These are phyloP conservation scores for Lottia gigantea DNA, from an alignment of 2,888 invertebrate species.

Conservation along the genomic window DNA sequence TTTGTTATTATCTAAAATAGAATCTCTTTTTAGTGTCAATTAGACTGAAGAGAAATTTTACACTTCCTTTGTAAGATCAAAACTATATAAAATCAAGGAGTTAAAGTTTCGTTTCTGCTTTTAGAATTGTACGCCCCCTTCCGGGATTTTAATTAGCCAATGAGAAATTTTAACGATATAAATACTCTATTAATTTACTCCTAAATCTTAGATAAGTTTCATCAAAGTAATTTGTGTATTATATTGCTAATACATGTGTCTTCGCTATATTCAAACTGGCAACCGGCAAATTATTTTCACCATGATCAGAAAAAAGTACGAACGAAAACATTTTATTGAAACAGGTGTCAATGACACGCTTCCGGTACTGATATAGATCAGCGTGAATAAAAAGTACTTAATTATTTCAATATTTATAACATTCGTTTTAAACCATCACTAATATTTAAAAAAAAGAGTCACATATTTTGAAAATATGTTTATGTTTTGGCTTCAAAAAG, in stretches of 20 bases:
- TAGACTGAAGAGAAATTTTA: not conserved
- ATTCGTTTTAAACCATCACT: too few relatives aligned
- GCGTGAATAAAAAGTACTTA: too few relatives aligned
- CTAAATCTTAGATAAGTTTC: not conserved
- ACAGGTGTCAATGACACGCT: conserved; percentile 9
- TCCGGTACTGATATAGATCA: not conserved
- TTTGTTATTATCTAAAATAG: not conserved
- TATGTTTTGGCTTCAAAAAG: too few relatives aligned
- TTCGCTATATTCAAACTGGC: not conserved
- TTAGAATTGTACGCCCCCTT: conserved; percentile 18
- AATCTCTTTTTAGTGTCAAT: conserved; percentile 11
- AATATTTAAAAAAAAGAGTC: too few relatives aligned
- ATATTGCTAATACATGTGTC: conserved; percentile 5
- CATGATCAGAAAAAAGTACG: not conserved
- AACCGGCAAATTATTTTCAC: not conserved
- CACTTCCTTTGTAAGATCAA: not conserved
- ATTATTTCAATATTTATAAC: too few relatives aligned
- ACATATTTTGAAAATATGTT: too few relatives aligned
- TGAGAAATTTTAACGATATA: conserved; percentile 16
- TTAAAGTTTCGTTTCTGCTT: not conserved
- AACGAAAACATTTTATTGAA: not conserved
- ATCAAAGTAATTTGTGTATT: conserved; percentile 6
- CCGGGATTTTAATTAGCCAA: conserved; percentile 18
- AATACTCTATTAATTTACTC: conserved; percentile 10
- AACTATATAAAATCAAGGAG: not conserved